Evolutionary conservation across 2,113 vertebrate genomes (phyloP).

Genomic region (Labrus mixtus): DNA sequence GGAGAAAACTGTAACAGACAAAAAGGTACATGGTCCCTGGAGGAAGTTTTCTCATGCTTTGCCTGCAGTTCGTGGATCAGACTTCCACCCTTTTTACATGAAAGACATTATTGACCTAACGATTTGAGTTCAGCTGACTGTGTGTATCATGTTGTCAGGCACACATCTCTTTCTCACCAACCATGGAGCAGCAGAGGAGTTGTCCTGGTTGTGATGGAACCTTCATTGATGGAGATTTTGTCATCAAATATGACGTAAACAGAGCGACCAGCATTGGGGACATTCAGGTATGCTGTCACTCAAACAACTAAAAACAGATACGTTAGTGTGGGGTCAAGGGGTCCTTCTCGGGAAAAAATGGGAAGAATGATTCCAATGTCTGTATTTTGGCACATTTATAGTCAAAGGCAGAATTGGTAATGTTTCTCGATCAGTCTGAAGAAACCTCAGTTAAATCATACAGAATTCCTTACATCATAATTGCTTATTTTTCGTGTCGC

Average conservation of each 20-base stretch:
- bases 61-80: background rate
- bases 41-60: background rate
- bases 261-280: conserved; percentile 82
- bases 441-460: no score
- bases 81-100: background rate
- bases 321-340: no score
- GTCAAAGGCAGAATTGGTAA: no score
- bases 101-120: background rate
- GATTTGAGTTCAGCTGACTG: background rate
- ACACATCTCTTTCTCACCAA: conserved; percentile 82
- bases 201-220: conserved; percentile 87
- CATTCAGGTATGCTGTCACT: conserved; percentile 85
- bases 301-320: background rate
- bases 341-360: no score
- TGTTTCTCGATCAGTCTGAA: no score
- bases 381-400: no score
- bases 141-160: conserved; percentile 65
- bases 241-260: conserved; percentile 91
- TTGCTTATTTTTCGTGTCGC: no score
- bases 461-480: no score
- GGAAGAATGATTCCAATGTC: no score
- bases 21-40: conserved; percentile 80
- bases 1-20: conserved; percentile 88
- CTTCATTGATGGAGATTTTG: conserved; percentile 90
- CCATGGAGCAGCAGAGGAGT: conserved; percentile 87